Percentiles rank a stretch among this genome's conserved stretches.
Evolutionary conservation across 2,113 vertebrate genomes (phyloP).

Genomic region (Condylura cristata): DNA sequence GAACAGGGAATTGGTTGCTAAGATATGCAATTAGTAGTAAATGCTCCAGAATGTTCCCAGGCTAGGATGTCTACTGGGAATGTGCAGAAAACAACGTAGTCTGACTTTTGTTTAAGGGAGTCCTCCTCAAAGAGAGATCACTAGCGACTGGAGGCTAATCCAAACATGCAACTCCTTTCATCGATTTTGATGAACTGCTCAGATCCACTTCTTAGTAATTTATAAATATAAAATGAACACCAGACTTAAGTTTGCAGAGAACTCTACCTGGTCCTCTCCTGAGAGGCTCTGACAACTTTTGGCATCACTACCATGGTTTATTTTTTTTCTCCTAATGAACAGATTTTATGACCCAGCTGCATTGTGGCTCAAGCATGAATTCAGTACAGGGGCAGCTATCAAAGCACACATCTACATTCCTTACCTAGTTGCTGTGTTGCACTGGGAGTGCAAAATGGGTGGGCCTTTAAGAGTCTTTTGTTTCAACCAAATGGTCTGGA

Average conservation of each 20-base stretch:
- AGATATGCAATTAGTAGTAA: neutral
- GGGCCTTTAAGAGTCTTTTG: neutral
- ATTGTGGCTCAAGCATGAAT: neutral
- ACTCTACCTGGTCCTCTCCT: neutral
- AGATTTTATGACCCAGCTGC: neutral
- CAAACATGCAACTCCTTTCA: neutral
- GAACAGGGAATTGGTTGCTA: neutral
- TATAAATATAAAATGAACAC: neutral
- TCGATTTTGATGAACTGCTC: neutral
- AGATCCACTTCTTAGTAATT: neutral
- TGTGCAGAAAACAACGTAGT: neutral
- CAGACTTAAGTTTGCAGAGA: neutral
- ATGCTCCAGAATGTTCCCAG: neutral
- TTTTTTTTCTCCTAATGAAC: neutral
- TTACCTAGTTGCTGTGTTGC: neutral
- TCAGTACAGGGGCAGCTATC: neutral
- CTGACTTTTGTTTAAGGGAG: conserved; percentile 12
- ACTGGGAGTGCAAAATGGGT: neutral
- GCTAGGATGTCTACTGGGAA: neutral
- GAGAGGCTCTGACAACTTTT: neutral
- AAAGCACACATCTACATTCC: accelerated
- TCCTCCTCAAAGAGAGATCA: neutral
- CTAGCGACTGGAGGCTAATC: neutral
- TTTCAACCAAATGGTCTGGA: neutral
- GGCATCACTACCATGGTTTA: neutral